These are phyloP conservation scores for Leptinotarsa defecta DNA, from an alignment of 1,140 invertebrate species.

Conservation along the genomic window DNA sequence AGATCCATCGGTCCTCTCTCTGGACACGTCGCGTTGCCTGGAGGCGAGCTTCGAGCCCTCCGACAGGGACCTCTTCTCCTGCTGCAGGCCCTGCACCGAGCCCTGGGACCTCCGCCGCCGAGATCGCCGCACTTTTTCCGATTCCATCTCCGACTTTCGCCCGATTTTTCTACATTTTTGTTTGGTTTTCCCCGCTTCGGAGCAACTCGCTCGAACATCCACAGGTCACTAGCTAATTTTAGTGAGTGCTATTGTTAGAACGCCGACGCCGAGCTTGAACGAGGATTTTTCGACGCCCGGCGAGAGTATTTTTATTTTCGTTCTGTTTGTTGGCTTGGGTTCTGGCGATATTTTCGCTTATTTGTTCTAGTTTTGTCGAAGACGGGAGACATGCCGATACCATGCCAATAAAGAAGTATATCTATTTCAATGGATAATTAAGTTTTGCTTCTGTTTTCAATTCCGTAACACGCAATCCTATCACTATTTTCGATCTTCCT, in stretches of 20 bases:
- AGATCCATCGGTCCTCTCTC: slow-evolving; percentile 65
- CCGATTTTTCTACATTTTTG: slow-evolving; percentile 17
- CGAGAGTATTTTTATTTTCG: slow-evolving; percentile 22
- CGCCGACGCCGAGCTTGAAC: too few relatives aligned
- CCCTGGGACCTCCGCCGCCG: not conserved
- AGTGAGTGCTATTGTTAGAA: slow-evolving; percentile 32
- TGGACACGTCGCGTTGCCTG: slow-evolving; percentile 60
- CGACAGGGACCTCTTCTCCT: slow-evolving; percentile 62
- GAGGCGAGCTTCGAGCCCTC: slow-evolving; percentile 63
- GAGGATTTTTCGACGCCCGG: not conserved
- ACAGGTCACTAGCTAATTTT: slow-evolving; percentile 43
- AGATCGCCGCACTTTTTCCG: slow-evolving; percentile 17
- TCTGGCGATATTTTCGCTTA: slow-evolving; percentile 18
- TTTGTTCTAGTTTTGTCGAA: slow-evolving; percentile 23
- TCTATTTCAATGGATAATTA: not conserved
- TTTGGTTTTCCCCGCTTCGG: slow-evolving; percentile 17
- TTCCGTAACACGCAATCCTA: not conserved
- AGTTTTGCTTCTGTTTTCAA: not conserved
- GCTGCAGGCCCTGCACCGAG: not conserved
- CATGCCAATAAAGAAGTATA: slow-evolving; percentile 7
- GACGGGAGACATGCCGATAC: not conserved
- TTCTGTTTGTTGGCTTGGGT: slow-evolving; percentile 26
- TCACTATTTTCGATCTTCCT: not conserved
- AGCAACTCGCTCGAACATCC: slow-evolving; percentile 32
- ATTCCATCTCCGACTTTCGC: slow-evolving; percentile 28